phyloP scores from a whole-genome alignment of 2,113 vertebrate genomes.

The Peromyscus polionotus region DNA sequence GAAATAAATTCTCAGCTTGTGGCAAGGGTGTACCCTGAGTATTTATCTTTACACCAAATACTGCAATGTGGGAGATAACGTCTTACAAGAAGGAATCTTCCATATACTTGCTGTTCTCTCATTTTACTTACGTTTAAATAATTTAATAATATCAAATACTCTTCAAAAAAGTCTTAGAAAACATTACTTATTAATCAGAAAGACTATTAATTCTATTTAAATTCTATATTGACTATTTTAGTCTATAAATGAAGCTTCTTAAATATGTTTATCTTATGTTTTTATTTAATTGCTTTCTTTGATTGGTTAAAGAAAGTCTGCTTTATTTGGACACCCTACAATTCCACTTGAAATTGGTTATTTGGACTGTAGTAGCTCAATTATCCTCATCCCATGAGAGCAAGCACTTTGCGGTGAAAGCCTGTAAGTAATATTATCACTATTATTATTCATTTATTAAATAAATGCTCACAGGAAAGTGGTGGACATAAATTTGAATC shows the following conservation, averaged over 20 bases:
- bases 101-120: background rate
- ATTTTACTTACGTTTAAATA: background rate
- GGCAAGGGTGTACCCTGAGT: background rate
- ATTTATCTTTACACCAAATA: background rate
- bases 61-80: background rate
- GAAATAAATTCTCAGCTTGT: background rate
- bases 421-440: background rate
- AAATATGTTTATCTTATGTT: background rate
- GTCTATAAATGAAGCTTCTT: background rate
- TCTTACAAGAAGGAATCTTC: background rate
- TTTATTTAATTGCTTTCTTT: background rate
- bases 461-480: background rate
- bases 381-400: background rate
- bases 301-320: background rate
- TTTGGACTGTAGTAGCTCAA: background rate
- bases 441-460: background rate
- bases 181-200: background rate
- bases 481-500: background rate
- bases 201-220: background rate
- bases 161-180: conserved; percentile 18
- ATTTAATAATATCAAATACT: background rate
- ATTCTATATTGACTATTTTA: background rate
- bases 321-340: background rate
- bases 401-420: background rate
- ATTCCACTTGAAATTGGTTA: background rate